A percentile compares a stretch with the other conserved stretches of the same genome.
Evolutionary conservation across 2,113 vertebrate genomes (phyloP).

Genomic region (Asarcornis scutulata): DNA sequence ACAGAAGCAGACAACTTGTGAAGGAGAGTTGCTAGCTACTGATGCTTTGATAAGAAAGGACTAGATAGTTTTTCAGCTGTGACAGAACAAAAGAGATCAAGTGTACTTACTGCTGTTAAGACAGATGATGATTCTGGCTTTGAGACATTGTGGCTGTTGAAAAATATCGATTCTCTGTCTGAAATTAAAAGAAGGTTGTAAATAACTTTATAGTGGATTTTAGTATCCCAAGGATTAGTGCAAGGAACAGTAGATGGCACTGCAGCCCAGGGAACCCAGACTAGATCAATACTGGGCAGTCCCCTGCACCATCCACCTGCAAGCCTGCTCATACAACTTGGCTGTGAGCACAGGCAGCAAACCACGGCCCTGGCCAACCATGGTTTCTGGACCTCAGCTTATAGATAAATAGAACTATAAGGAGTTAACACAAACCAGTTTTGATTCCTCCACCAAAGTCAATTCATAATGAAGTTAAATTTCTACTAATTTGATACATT

Average conservation of each 20-base stretch:
- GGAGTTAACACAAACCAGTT: neutral
- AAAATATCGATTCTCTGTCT: conserved; percentile 99
- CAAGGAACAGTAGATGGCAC: conserved; percentile 70
- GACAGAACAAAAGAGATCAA: neutral
- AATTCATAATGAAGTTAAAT: neutral
- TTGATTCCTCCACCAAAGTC: neutral
- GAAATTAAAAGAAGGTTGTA: conserved; percentile 63
- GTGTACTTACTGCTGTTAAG: conserved; percentile 89
- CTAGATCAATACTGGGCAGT: rapidly evolving
- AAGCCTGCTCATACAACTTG: neutral
- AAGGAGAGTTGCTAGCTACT: conserved; percentile 42
- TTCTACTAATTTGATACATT: neutral
- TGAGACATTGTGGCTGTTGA: conserved; percentile 99
- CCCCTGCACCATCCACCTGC: rapidly evolving
- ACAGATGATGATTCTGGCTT: conserved; percentile 97
- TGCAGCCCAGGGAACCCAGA: neutral
- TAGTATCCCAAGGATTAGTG: neutral
- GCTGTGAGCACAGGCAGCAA: neutral
- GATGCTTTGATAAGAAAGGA: neutral
- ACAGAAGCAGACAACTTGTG: conserved; percentile 58
- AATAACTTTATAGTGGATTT: neutral
- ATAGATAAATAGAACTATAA: neutral
- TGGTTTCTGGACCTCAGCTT: rapidly evolving
- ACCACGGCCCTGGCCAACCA: rapidly evolving
- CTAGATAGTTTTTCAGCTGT: neutral